Evolutionary conservation across 2,888 invertebrate genomes (phyloP).

Genomic region (Rotaria sp.): DNA sequence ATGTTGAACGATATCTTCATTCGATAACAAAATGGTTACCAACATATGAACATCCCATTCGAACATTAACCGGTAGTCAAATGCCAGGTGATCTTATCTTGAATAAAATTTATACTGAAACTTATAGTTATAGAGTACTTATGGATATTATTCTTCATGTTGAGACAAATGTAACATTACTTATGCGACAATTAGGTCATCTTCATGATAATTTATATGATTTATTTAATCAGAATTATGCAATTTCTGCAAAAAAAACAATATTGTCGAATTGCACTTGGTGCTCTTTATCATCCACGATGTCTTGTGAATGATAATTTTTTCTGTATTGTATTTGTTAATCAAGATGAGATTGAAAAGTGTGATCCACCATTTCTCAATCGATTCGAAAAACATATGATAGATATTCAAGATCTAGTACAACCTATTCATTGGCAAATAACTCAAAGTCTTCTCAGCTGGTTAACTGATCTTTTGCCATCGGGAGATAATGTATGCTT

Average conservation of each 20-base stretch:
- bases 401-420: not conserved
- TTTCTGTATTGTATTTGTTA: not conserved
- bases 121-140: not conserved
- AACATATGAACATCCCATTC: not conserved
- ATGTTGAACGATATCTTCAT: not conserved
- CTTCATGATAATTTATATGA: constrained; percentile 1
- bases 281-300: constrained; percentile 1
- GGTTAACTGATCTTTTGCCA: too few species aligned
- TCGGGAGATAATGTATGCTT: not conserved
- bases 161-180: not conserved
- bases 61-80: not conserved
- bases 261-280: constrained; percentile 22
- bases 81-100: not conserved
- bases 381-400: not conserved
- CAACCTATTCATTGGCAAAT: not conserved
- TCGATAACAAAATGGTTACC: not conserved
- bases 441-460: too few species aligned
- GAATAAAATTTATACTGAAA: not conserved
- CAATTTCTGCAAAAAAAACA: not conserved
- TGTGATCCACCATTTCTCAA: constrained; percentile 26
- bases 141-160: constrained; percentile 3
- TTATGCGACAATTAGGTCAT: not conserved
- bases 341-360: not conserved
- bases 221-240: constrained; percentile 23
- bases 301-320: constrained; percentile 6